A percentile compares a stretch with the other conserved stretches of the same genome.
These are phyloP conservation scores for Pristionchus maxplancki DNA, from an alignment of 2,888 invertebrate genomes.

Conservation along the genomic window DNA sequence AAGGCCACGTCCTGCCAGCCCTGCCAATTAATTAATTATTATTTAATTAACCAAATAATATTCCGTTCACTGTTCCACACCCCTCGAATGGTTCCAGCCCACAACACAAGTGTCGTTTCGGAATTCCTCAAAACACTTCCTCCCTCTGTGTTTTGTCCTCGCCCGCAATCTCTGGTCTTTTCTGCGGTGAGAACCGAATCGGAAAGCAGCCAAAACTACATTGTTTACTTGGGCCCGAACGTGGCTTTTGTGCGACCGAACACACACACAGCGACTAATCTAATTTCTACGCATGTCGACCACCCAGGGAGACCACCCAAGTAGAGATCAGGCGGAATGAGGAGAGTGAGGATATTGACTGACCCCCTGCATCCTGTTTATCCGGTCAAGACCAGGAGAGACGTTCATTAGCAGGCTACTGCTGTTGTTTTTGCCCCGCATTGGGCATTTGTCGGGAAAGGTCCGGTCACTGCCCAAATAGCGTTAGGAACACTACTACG, in stretches of 20 bases:
- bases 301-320: not conserved
- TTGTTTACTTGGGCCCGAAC: not conserved
- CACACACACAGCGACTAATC: too few species aligned
- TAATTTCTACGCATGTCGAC: not conserved
- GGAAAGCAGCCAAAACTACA: not conserved
- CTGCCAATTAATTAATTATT: conserved; percentile 64
- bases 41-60: not conserved
- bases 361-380: not conserved
- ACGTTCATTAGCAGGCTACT: not conserved
- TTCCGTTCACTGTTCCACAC: too few species aligned
- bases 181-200: conserved; percentile 17
- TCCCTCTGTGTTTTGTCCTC: not conserved
- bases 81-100: not conserved
- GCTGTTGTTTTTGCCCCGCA: not conserved
- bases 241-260: not conserved
- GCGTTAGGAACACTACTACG: not conserved
- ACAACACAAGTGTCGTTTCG: not conserved
- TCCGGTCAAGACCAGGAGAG: not conserved
- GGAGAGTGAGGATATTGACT: not conserved
- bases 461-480: not conserved
- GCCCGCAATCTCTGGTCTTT: not conserved
- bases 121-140: not conserved
- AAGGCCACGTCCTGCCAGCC: conserved; percentile 99
- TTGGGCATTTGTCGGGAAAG: not conserved
- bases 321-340: too few species aligned